phyloP scores from a whole-genome alignment of 2,113 vertebrate genomes.

The Parotia lawesii region DNA sequence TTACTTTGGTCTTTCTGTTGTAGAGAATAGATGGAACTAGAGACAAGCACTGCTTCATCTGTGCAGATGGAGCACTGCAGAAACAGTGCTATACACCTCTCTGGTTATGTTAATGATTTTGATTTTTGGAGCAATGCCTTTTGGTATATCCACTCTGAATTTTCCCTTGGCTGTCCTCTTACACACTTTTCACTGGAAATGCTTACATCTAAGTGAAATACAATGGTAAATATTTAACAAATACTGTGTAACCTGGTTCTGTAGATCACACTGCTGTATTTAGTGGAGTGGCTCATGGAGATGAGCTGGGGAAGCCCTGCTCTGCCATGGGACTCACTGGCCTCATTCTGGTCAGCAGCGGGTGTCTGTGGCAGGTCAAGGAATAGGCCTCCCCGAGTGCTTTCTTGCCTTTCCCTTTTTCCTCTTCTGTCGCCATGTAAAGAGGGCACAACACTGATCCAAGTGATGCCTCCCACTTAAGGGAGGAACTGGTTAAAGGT shows the following conservation, averaged over 20 bases:
- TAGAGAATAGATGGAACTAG: not conserved
- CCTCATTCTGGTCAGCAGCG: not conserved
- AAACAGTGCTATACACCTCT: not conserved
- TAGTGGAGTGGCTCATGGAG: not conserved
- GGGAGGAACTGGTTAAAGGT: not conserved
- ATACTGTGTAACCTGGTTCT: not conserved
- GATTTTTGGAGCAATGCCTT: not conserved
- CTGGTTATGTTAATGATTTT: not conserved
- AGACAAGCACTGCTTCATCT: not conserved
- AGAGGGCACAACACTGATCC: not conserved
- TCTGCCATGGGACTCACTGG: rapidly evolving
- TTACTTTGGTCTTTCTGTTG: not conserved
- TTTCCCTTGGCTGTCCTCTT: not conserved
- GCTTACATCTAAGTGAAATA: not conserved
- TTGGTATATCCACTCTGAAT: not conserved
- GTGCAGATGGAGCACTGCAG: not conserved
- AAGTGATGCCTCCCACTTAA: not conserved
- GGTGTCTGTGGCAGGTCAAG: not conserved
- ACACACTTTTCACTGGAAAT: not conserved
- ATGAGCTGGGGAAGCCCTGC: not conserved
- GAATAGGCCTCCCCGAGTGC: not conserved
- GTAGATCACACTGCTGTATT: not conserved
- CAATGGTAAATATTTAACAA: not conserved
- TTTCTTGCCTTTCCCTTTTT: not conserved
- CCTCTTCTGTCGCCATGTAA: rapidly evolving